Evolutionary conservation across 2,113 vertebrate species (phyloP), one percentile per base, ranked within the genome.

Genomic region (Conger conger): DNA sequence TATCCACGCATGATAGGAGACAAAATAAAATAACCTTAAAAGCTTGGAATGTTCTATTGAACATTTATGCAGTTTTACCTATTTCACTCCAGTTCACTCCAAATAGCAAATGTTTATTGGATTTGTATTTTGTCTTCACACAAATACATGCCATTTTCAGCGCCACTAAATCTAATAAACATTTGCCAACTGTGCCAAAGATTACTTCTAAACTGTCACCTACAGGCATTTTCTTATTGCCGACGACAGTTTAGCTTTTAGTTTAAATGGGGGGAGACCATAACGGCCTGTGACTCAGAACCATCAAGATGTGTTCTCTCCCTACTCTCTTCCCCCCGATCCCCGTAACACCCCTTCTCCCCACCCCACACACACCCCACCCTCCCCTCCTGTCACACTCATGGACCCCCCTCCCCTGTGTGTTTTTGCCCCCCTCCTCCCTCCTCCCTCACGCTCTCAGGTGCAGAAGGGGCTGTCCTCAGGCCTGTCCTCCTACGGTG

Each of bases 391-490:
- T 2, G 20, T 27, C 20, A 63, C 57, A 63, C 57, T 63, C 57
- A 63, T 63, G 20, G 57, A 63, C 27, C 57, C 37, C 85, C 50
- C 45, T 13, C 1, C 23, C n/a, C 30, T 37, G 13, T 77, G 82
- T 30, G 86, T 57, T 20, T 53, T 80, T 18, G 79, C 35, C 84
- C 27, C 68, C 83, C 42, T 38, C 18, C 15, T 1, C n/a, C 81
- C 4, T 27, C 33, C 8, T 17, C 40, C 36, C 60, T 8, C 45
- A 27, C n/a, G 5, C 36, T 84, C 80, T 87, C 93, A 99, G 98
- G 95, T 97, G 35, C 96, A 97, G 91, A 99, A 97, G 92, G 98
- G 97, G 85, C 93, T 95, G 0, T 95, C 96, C 16, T 95, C 95
- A 0, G 94, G 96, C 90, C 96, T 96, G 85, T 93, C 95, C 82